Evolutionary conservation across 1,140 invertebrate genomes (phyloP), one percentile per base, ranked within the genome.

Genomic region (Anthonomus grandis): DNA sequence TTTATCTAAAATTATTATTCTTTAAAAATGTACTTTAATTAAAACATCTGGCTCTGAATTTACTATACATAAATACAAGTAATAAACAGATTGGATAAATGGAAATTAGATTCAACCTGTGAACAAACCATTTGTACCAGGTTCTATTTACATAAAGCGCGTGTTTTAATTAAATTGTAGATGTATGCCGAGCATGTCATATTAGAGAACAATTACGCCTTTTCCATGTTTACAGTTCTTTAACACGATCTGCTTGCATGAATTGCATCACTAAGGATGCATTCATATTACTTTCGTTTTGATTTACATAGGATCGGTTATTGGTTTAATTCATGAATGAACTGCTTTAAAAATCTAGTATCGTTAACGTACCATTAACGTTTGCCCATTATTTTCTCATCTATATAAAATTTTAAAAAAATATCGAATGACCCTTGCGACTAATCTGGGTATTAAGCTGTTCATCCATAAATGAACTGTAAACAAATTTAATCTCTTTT

Each of bases 151-250:
- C 44, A 47, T 47, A 47, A 4, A n/a, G 17, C 31, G 25, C 19
- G 15, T 47, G 44, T 47, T 47, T 27, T 49, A 21, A 49, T 49
- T 49, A 49, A 49, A 49, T 49, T 49, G 47, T 49, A 49, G 6
- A 44, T 3, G 19, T 21, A 21, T 21, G 41, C 41, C 8, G 47
- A 19, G 34, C 22, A 34, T 49, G 31, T 37, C 47, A 49, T 49
- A 49, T 37, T n/a, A 37, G 36, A 23, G 31, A 49, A 49, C 47
- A 49, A 49, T 49, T 37, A 49, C 47, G 34, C 47, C 47, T 38
- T 49, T 49, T 49, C 47, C 31, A 4, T 49, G 47, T 49, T 49
- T 49, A 49, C 47, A 49, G 47, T 27, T 49, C 47, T 38, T 49
- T 38, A 49, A 49, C 47, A 49, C 17, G 47, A 49, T 44, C 41